Base-by-base conservation (phyloP, 2,797 vertebrate species). In the Fratercula arctica region DNA sequence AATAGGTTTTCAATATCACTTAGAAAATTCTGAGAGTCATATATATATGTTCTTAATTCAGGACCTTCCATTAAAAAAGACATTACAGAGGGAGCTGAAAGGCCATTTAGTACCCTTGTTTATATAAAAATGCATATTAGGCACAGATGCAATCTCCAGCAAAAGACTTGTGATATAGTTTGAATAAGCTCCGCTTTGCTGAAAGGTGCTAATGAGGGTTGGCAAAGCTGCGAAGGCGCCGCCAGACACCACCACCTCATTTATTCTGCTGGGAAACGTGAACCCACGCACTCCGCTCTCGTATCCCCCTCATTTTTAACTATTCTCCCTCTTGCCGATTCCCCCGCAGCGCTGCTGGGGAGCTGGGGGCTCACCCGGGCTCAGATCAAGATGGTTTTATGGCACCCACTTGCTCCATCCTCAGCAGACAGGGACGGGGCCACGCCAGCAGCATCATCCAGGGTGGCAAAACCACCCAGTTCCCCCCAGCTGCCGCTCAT, bases 121-220 rank as follows among this genome's bases (percentile, higher is more conserved):
- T 95, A 79, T 93, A 94, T 83, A 60, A 95, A 97, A 97, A 97
- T 95, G 95, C 82, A 77, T 88, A 94, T 96, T 82, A 96, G 94
- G 93, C 87, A n/a, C n/a, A 33, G 86, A 87, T 76, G 85, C 87
- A 91, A 96, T 95, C 96, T 94, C 57, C 87, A 89, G 93, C 90
- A 82, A 81, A 89, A 93, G 81, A 61, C 26, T 28, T 26, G 81
- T 46, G 91, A 59, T 25, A 26, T 4, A 29, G 59, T 3, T 78
- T 33, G 77, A 78, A 89, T 20, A 46, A 91, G 95, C 82, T 54
- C 51, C 1, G 46, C 78, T 10, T 10, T 69, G 61, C 93, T 33
- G 95, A 56, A 88, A 97, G 93, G 97, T 96, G 97, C 96, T 96
- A 97, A 97, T 85, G 97, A 97, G 96, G 93, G 97, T 15, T 96